phyloP scores from a whole-genome alignment of 1,140 invertebrate species.

The Calephelis virginiensis region DNA sequence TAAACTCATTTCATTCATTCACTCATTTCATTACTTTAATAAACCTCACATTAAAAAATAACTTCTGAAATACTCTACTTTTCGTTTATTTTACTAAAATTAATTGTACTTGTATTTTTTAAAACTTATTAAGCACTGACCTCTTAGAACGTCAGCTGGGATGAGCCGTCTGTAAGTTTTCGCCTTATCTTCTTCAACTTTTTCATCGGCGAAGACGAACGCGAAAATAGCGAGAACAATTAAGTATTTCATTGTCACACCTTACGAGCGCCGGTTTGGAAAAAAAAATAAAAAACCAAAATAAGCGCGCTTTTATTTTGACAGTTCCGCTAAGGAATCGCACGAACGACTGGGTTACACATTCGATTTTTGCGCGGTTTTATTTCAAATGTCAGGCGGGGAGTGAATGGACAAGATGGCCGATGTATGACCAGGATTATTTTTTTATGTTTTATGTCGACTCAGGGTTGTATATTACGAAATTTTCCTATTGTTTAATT shows the following conservation, averaged over 20 bases:
- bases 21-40: too few species aligned
- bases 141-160: constrained; percentile 91
- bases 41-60: neutral
- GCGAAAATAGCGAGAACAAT: constrained; percentile 79
- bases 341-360: constrained; percentile 18
- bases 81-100: neutral
- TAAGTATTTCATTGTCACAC: constrained; percentile 69
- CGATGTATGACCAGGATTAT: constrained; percentile 15
- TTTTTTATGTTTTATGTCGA: constrained; percentile 14
- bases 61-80: neutral
- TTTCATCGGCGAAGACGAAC: constrained; percentile 79
- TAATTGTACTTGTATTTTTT: neutral
- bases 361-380: constrained; percentile 14
- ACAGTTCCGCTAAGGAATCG: constrained; percentile 17
- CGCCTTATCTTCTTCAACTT: constrained; percentile 78
- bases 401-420: constrained; percentile 24
- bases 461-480: constrained; percentile 15
- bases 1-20: too few species aligned
- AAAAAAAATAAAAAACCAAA: constrained; percentile 47
- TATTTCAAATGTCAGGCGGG: constrained; percentile 13
- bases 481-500: constrained; percentile 15
- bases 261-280: constrained; percentile 49
- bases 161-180: constrained; percentile 88
- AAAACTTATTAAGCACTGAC: constrained; percentile 58
- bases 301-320: constrained; percentile 30